These are phyloP conservation scores for Napeogenes sylphis DNA, from an alignment of 2,888 invertebrate species.

Conservation along the genomic window DNA sequence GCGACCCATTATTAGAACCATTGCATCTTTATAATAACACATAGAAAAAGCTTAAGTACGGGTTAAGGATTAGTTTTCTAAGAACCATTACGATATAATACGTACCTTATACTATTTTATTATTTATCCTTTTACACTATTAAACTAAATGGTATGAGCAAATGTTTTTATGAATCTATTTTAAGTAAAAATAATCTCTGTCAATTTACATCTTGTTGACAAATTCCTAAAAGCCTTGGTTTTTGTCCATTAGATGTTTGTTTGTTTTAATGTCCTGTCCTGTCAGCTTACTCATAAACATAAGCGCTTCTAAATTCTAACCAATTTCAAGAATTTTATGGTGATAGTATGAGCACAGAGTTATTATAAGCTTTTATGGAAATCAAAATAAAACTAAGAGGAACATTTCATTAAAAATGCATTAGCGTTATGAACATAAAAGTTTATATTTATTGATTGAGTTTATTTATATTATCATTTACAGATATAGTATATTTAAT, in stretches of 20 bases:
- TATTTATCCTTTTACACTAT: too few relatives aligned
- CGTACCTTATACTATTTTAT: too few relatives aligned
- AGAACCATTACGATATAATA: too few relatives aligned
- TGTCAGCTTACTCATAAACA: slow-evolving; percentile 22
- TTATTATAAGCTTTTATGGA: not conserved
- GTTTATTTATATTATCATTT: not conserved
- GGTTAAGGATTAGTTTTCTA: too few relatives aligned
- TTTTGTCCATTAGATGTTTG: slow-evolving; percentile 26
- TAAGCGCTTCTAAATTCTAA: slow-evolving; percentile 10
- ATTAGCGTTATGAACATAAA: not conserved
- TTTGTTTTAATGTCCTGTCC: slow-evolving; percentile 29
- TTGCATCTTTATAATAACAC: not conserved
- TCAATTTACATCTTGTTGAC: slow-evolving; percentile 4
- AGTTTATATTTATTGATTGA: not conserved
- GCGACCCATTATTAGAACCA: not conserved
- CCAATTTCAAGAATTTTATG: slow-evolving; percentile 11
- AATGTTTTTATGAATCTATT: not conserved
- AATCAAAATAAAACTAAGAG: not conserved
- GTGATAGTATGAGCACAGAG: not conserved
- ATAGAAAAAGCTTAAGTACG: not conserved
- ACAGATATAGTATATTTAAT: too few relatives aligned
- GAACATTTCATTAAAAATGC: slow-evolving; percentile 3
- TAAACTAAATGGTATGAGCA: slow-evolving; percentile 11
- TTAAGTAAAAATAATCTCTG: not conserved
- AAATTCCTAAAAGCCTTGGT: slow-evolving; percentile 21